Evolutionary conservation across 2,113 vertebrate genomes (phyloP).

Genomic region (Heterotilapia buettikoferi): DNA sequence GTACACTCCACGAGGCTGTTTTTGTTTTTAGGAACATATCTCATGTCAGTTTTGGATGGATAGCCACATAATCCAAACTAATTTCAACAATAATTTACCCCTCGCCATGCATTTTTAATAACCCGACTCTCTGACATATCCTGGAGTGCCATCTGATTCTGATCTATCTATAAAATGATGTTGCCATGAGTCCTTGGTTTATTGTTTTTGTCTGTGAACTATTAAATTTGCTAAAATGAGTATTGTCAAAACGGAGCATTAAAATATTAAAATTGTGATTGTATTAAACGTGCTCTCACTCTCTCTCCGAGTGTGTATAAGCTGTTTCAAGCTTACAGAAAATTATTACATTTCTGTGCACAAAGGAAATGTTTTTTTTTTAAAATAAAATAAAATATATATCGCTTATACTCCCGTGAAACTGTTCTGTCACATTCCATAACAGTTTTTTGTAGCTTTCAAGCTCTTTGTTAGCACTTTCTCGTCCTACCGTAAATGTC

Average conservation of each 20-base stretch:
- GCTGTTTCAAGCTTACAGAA: neutral
- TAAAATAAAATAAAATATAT: neutral
- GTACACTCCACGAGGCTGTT: neutral
- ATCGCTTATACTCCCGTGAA: neutral
- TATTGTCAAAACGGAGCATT: rapidly evolving
- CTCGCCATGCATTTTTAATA: neutral
- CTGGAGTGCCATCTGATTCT: neutral
- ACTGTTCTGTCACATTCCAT: neutral
- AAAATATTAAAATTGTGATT: neutral
- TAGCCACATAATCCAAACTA: neutral
- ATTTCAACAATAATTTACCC: neutral
- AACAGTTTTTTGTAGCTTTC: neutral
- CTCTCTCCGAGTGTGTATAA: neutral
- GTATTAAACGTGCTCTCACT: neutral
- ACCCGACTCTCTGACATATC: neutral
- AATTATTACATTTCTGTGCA: neutral
- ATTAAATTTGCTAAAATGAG: neutral
- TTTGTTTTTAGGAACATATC: neutral
- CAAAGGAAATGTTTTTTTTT: neutral
- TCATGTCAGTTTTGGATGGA: neutral
- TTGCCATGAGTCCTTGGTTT: neutral
- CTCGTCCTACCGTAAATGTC: neutral
- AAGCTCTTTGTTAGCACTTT: neutral
- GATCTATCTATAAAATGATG: neutral
- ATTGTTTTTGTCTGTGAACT: neutral